Conservation (phyloP, 2,888 invertebrate genomes). For the Sarcophaga variegata region DNA sequence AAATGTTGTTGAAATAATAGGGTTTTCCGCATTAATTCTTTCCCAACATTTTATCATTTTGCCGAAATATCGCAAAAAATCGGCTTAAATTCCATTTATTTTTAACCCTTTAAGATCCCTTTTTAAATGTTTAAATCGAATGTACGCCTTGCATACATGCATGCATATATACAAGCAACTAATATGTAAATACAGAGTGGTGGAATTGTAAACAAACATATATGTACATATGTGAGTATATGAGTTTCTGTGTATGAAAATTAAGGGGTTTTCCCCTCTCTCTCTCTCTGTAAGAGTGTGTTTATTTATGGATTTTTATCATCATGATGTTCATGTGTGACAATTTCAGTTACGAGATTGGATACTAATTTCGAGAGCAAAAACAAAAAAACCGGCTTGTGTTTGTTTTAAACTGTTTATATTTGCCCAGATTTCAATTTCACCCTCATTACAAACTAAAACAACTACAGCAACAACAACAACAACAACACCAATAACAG, state of each 20-base stretch:
- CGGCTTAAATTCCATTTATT: no score
- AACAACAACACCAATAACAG: background rate
- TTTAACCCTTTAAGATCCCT: no score
- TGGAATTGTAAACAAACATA: background rate
- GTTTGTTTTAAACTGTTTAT: constrained; percentile 71
- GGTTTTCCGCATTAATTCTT: no score
- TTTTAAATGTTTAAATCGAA: no score
- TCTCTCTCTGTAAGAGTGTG: background rate
- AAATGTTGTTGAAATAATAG: no score
- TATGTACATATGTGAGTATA: background rate
- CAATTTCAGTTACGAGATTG: constrained; percentile 63
- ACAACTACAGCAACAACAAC: constrained; percentile 18
- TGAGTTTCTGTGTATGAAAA: background rate
- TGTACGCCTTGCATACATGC: background rate
- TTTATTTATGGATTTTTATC: constrained; percentile 42
- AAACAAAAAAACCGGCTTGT: constrained; percentile 62
- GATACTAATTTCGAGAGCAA: constrained; percentile 64
- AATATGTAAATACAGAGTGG: background rate
- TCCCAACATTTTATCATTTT: no score
- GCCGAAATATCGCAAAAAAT: no score
- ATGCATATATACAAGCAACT: background rate
- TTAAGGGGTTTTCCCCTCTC: no score
- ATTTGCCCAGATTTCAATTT: constrained; percentile 77
- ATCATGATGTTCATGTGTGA: constrained; percentile 64
- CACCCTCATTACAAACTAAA: constrained; percentile 72